These are phyloP conservation scores for Scatophagus argus DNA, from an alignment of 2,113 vertebrate genomes.

Conservation along the genomic window DNA sequence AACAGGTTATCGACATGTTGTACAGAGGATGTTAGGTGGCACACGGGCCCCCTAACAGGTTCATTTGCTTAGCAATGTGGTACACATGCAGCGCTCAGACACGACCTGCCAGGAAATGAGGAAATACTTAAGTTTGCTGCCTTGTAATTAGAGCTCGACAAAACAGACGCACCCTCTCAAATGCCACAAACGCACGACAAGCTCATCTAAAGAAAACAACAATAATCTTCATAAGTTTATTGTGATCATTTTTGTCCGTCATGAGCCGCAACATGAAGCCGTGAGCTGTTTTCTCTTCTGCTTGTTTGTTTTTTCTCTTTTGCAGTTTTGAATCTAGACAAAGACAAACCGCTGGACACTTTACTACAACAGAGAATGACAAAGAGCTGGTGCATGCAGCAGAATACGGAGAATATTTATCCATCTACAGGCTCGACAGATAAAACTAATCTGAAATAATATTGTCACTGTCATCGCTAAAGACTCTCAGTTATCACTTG, in stretches of 20 bases:
- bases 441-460: conserved; percentile 48
- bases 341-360: conserved; percentile 46
- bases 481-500: conserved; percentile 37
- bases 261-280: conserved; percentile 26
- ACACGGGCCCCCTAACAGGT: neutral
- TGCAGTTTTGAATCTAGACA: conserved; percentile 12
- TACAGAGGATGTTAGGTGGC: neutral
- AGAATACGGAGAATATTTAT: conserved; percentile 47
- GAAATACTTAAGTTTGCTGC: conserved; percentile 56
- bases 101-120: conserved; percentile 53
- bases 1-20: too few relatives aligned
- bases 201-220: neutral
- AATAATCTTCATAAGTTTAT: conserved; percentile 33
- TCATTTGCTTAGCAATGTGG: neutral
- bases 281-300: conserved; percentile 2
- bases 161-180: conserved; percentile 60
- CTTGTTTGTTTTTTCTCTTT: neutral
- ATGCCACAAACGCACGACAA: conserved; percentile 29
- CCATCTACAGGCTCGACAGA: conserved; percentile 37
- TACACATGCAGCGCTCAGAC: conserved; percentile 21
- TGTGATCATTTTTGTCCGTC: conserved; percentile 27
- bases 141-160: conserved; percentile 73
- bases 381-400: conserved; percentile 64
- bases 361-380: conserved; percentile 55
- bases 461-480: conserved; percentile 30